Base-by-base conservation (phyloP, 2,113 vertebrate species). In the Catharus bicknelli region DNA sequence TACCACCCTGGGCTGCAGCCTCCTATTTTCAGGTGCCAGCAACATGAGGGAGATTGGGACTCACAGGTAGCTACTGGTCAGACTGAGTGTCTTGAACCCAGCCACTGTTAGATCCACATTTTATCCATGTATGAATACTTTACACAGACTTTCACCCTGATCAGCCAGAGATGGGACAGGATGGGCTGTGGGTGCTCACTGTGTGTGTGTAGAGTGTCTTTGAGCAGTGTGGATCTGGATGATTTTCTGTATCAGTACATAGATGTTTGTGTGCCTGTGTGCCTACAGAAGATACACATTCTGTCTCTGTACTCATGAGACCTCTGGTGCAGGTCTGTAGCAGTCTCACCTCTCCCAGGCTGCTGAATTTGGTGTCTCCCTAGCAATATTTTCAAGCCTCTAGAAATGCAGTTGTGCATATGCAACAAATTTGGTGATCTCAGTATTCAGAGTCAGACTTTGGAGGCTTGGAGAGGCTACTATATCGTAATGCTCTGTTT, bases 271-370 rank as follows among this genome's bases (percentile, higher is more conserved):
- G 40, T 79, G 38, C 19, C 55, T 59, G 5, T 43, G 40, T 79
- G 38, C 19, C 55, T 59, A 4, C 20, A 25, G 57, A n/a, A 40
- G 87, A 64, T 19, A 43, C 2, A 5, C 0, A 3, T 9, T 51
- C 21, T 25, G 15, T 32, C 17, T 80, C 53, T 0, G 0, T 51
- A 16, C 30, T 21, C 1, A 0, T 27, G 10, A 5, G 48, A 79
- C 16, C 27, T 27, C 42, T 20, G 30, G 30, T 2, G 1, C 14
- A 11, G 38, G 29, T 36, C 16, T 76, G 50, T 1, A 4, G 27
- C 25, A 72, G 40, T 3, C 32, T 74, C 3, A 1, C 25, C 26
- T 91, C 43, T 38, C 25, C 13, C 3, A 5, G 13, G 15, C 38
- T 83, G 42, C 17, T 1, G 0, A 40, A 32, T 81, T 57, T 5